Percentiles rank a stretch among this genome's conserved stretches.
Evolutionary conservation across 2,797 vertebrate genomes (phyloP).

Genomic region (Rhyacichthys aspro): DNA sequence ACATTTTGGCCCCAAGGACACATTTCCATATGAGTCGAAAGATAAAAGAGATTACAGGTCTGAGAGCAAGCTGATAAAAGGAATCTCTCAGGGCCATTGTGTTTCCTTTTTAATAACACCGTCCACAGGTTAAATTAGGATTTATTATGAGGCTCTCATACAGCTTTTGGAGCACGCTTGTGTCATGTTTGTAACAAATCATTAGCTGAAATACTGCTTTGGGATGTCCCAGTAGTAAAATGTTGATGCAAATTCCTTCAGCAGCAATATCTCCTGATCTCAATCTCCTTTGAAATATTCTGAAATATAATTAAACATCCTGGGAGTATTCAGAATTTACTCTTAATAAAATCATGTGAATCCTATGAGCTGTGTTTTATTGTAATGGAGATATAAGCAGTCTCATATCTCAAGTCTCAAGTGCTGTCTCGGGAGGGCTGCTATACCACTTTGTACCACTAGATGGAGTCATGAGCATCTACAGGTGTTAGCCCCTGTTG

Average conservation of each 20-base stretch:
- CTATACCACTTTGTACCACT: no score
- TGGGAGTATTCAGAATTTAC: no score
- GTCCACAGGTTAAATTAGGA: constrained; percentile 44
- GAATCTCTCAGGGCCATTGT: constrained; percentile 35
- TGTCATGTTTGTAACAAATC: constrained; percentile 1
- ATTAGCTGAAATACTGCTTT: constrained; percentile 6
- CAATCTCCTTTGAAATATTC: no score
- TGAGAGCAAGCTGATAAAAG: constrained; percentile 54
- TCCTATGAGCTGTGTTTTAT: no score
- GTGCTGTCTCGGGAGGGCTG: no score
- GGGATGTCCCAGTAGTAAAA: background rate
- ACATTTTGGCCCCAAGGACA: constrained; percentile 39
- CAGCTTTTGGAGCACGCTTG: constrained; percentile 8
- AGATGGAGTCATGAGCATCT: no score
- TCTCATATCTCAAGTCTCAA: no score
- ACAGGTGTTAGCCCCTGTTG: no score
- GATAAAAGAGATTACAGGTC: constrained; percentile 57
- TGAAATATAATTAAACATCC: no score
- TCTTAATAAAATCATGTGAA: no score
- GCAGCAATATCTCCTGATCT: background rate
- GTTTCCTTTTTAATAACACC: constrained; percentile 44
- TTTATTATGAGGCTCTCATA: constrained; percentile 32
- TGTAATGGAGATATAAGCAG: no score
- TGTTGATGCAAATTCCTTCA: background rate
- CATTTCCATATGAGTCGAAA: constrained; percentile 39